Evolutionary conservation across 2,113 vertebrate genomes (phyloP), one percentile per base, ranked within the genome.

Genomic region (Uropsilus gracilis): DNA sequence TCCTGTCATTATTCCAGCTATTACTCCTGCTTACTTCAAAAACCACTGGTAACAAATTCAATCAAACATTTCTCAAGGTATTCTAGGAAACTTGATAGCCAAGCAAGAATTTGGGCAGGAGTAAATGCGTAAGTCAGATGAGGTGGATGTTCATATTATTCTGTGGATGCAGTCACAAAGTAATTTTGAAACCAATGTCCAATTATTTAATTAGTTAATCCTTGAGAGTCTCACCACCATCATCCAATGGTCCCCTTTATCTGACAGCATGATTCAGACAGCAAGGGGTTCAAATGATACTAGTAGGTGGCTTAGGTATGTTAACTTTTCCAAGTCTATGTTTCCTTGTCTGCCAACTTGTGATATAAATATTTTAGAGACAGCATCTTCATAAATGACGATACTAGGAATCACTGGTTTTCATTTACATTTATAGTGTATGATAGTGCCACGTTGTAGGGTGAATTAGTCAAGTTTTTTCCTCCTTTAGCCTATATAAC

Each of bases 321-420:
- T 91, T 81, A 77, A 42, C 17, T 66, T 80, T 95, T 71, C 73
- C 30, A 81, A 72, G 57, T 6, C 39, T 50, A 1, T 59, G 20
- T 92, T 93, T 91, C 37, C 66, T 82, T 91, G 39, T 24, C 55
- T 73, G 69, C 44, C 61, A 95, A 87, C 46, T 30, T 37, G 42
- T 12, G 30, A 81, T 83, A 85, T 55, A 57, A 87, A 42, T 82
- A 76, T 81, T 76, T 93, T 69, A 89, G 76, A 92, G 86, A 88
- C 32, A 89, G 30, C 14, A 69, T n/a, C 26, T 87, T 66, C 69
- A 57, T 94, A 89, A 17, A 87, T 37, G 63, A 42, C 18, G 53
- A 24, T 80, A 87, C 26, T 30, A 87, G 64, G 72, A 24, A 87
- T 32, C 18, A 90, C 34, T 96, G 73, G 12, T 37, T 94, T 90